phyloP scores from a whole-genome alignment of 2,113 vertebrate genomes.

The Oreocharis arfaki region DNA sequence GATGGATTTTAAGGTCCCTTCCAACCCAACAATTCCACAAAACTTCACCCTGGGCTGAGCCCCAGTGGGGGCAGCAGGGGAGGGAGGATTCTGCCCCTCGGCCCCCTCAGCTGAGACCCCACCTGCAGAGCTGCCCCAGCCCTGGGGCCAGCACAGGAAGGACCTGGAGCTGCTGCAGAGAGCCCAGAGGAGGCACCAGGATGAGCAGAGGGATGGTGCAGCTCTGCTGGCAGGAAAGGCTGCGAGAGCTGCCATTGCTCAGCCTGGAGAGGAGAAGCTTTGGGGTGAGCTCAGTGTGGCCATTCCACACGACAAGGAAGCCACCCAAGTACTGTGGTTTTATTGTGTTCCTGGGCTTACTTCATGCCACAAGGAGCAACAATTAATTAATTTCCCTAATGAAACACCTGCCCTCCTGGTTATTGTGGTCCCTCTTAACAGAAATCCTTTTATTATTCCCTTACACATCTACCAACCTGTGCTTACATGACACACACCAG shows the following conservation, averaged over 20 bases:
- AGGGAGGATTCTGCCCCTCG: background rate
- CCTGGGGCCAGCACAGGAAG: background rate
- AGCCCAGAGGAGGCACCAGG: background rate
- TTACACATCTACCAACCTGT: fast-evolving
- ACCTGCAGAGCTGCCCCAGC: background rate
- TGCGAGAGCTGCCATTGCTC: background rate
- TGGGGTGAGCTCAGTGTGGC: fast-evolving
- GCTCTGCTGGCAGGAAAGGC: background rate
- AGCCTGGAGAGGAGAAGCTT: background rate
- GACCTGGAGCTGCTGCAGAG: background rate
- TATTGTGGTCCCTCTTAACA: background rate
- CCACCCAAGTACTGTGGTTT: background rate
- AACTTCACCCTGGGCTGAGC: fast-evolving
- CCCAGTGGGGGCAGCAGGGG: fast-evolving
- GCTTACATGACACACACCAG: background rate
- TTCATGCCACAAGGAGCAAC: background rate
- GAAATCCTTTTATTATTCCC: background rate
- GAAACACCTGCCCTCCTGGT: background rate
- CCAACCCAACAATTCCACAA: background rate
- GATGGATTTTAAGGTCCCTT: fast-evolving
- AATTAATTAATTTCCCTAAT: background rate
- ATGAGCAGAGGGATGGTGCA: background rate
- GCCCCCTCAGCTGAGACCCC: background rate
- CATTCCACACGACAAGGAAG: background rate
- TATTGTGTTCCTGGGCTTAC: background rate